These are phyloP conservation scores for Melanotaenia maccullochi DNA, from an alignment of 2,797 vertebrate genomes.

Conservation along the genomic window DNA sequence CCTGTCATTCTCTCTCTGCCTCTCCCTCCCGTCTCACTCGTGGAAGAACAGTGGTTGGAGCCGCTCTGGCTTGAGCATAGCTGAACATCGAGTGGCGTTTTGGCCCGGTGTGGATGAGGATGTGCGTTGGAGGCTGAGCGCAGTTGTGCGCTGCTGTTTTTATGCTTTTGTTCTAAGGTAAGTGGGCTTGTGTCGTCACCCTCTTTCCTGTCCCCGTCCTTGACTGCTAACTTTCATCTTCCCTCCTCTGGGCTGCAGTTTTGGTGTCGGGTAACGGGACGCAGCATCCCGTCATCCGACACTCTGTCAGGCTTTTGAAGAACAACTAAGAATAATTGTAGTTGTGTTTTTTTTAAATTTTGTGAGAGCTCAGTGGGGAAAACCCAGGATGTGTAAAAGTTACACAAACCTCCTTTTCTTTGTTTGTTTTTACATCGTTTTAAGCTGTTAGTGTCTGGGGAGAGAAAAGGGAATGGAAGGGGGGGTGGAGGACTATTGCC, in stretches of 20 bases:
- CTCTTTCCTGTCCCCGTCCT: constrained; percentile 25
- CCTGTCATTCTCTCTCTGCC: constrained; percentile 42
- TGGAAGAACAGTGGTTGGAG: constrained; percentile 48
- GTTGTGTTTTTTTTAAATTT: background rate
- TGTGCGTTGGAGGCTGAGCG: constrained; percentile 23
- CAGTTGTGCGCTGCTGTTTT: constrained; percentile 14
- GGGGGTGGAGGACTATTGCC: constrained; percentile 50
- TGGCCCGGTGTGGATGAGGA: constrained; percentile 10
- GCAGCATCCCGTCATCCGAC: background rate
- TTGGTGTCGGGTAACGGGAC: constrained; percentile 39
- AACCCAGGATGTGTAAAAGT: constrained; percentile 31
- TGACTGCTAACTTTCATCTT: constrained; percentile 50
- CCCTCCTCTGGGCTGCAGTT: constrained; percentile 25
- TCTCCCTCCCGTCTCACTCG: constrained; percentile 54
- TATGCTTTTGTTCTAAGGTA: constrained; percentile 45
- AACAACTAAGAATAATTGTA: background rate
- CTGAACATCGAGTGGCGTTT: background rate
- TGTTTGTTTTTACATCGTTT: background rate
- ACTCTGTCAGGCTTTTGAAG: constrained; percentile 18
- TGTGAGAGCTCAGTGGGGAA: constrained; percentile 14
- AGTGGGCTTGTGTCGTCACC: constrained; percentile 48
- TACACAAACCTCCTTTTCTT: constrained; percentile 5
- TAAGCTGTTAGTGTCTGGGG: constrained; percentile 12
- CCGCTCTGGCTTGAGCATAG: constrained; percentile 28
- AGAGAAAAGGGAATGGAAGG: background rate